These are phyloP conservation scores for Conger conger DNA, from an alignment of 2,113 vertebrate genomes.

Conservation along the genomic window DNA sequence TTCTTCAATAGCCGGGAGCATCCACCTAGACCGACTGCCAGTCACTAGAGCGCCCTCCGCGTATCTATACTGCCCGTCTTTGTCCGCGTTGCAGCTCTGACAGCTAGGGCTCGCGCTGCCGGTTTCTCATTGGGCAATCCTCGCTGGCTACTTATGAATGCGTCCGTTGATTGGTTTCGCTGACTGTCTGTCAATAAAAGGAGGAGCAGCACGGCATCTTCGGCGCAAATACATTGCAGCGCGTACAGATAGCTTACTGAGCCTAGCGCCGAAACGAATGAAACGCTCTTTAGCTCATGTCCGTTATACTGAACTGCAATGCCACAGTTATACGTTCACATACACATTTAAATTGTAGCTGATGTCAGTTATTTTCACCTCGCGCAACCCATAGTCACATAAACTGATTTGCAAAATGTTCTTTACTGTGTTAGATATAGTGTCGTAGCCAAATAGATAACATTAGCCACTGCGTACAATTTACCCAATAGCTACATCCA, in stretches of 20 bases:
- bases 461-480: background rate
- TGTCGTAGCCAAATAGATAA: background rate
- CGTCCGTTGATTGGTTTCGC: slow-evolving; percentile 19
- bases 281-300: background rate
- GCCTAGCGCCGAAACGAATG: background rate
- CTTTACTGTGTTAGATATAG: background rate
- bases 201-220: background rate
- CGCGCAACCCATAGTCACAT: background rate
- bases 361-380: background rate
- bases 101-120: slow-evolving; percentile 22
- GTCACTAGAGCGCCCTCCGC: slow-evolving; percentile 1
- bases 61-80: slow-evolving; percentile 21
- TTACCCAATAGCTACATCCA: no score
- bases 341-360: background rate
- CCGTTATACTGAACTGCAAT: background rate
- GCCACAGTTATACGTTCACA: background rate
- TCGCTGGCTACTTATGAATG: slow-evolving; percentile 20
- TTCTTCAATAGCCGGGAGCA: background rate
- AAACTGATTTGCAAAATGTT: background rate
- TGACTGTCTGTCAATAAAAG: slow-evolving; percentile 2
- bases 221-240: background rate
- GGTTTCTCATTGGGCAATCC: slow-evolving; percentile 25
- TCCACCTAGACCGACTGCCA: background rate
- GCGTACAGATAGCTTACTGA: background rate
- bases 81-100: slow-evolving; percentile 26